Base-by-base conservation (phyloP, 2,113 vertebrate species). In the Orcinus orca region DNA sequence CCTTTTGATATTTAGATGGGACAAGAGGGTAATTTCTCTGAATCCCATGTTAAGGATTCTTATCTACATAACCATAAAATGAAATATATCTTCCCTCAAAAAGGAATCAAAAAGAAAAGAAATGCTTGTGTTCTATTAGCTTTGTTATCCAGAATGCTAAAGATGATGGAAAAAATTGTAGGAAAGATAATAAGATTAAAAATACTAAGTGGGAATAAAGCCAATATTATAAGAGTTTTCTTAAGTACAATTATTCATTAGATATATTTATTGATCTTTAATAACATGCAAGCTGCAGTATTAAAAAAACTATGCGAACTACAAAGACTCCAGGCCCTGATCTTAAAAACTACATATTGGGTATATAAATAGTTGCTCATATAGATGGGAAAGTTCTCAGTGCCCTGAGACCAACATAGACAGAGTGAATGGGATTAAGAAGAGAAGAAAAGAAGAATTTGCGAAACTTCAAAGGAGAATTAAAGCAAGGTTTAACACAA, bases 391-490 rank as follows among this genome's bases (percentile, higher is more conserved):
- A 84, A 53, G 12, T 77, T 86, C 26, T 50, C 58, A 33, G 33
- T 68, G 25, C 13, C 80, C 76, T 77, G 15, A 86, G 6, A 76
- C 71, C 20, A 82, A 76, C 67, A 86, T 25, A 92, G 38, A 93
- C 36, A 82, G 71, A 70, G 23, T 83, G 3, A 88, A 77, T 67
- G 10, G n/a, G 60, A 58, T 76, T 38, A 85, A 92, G 62, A 71
- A 93, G 7, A 62, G 5, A 47, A 71, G 70, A 36, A 82, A 91
- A 76, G 20, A 44, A 84, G 33, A 93, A 73, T 26, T 73, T 53
- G 62, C 10, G 20, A 81, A 88, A 92, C 25, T 71, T 86, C 44
- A 95, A 95, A 88, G 50, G 25, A 92, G 89, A 90, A 91, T 81
- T 91, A 50, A 77, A 96, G 53, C 12, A 82, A 73, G 25, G 33